Evolutionary conservation across 2,797 vertebrate species (phyloP), one percentile per base, ranked within the genome.

Genomic region (Lacerta viridis): DNA sequence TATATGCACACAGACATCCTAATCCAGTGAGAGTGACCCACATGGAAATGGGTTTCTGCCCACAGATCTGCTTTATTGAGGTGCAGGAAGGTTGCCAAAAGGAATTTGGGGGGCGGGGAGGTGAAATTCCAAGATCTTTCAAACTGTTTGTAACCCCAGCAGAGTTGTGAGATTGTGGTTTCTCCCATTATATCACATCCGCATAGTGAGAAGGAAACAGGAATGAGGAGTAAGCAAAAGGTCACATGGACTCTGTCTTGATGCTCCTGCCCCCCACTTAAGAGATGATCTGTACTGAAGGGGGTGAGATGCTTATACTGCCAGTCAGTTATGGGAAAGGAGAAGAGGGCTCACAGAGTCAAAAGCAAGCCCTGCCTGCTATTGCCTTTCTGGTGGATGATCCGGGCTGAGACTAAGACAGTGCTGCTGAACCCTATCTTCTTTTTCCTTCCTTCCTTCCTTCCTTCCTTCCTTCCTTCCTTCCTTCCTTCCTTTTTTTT

Each of bases 1-100:
- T 89, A 83, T 88, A 92, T 59, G 85, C 90, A 91, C 92, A 80
- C 25, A 85, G 91, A 71, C 81, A 55, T 92, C 91, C 78, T 64
- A 81, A 59, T 77, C 79, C 80, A 86, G 59, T 69, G 33, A 77
- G 33, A 89, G 59, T 33, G 93, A 81, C 93, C 91, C 74, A 89
- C 0, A 0, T 66, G 76, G 33, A 74, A 91, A 84, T 85, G 83
- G 36, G 80, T 83, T 90, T 91, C 80, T 87, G 74, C 93, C 92
- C 92, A 91, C 77, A 72, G 91, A 91, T 93, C 59, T 66, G 43
- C 68, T 89, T n/a, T 25, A 23, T 20, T 36, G 39, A 39, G 43
- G 46, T 68, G 33, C 55, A 66, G 43, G 33, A 9, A 75, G n/a
- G 10, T 25, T 85, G 41, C 78, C 64, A 55, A 75, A 39, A 75